phyloP scores from a whole-genome alignment of 2,888 invertebrate species.

The Tigriopus californicus region DNA sequence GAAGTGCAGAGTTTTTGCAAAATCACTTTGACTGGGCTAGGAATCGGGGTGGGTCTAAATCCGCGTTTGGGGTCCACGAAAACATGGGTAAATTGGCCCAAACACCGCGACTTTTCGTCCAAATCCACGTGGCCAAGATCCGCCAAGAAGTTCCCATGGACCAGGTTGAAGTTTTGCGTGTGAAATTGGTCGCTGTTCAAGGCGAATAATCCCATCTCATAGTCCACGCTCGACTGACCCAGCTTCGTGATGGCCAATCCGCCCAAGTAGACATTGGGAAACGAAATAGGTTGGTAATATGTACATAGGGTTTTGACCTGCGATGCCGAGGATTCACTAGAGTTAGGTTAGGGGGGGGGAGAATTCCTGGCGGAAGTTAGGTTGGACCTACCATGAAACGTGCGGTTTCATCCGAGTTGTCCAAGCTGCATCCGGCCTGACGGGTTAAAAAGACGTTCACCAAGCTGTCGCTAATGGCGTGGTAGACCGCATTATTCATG shows the following conservation, averaged over 20 bases:
- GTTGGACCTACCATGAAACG: neutral
- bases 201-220: neutral
- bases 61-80: neutral
- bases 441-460: constrained; percentile 1
- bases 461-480: neutral
- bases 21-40: neutral
- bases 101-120: neutral
- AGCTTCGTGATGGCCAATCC: neutral
- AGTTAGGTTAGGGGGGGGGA: too few relatives aligned
- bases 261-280: constrained; percentile 3
- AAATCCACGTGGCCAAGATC: neutral
- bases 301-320: neutral
- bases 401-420: neutral
- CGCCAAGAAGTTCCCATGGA: neutral
- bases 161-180: neutral
- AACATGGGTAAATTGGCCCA: neutral
- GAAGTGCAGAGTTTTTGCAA: neutral
- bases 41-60: neutral
- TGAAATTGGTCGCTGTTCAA: neutral
- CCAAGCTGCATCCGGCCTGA: neutral
- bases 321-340: neutral
- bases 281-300: neutral
- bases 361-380: too few relatives aligned
- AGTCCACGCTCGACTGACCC: neutral
- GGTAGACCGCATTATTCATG: constrained; percentile 10